A percentile compares a stretch with the other conserved stretches of the same genome.
These are phyloP conservation scores for Odobenus rosmarus DNA, from an alignment of 2,113 vertebrate species.

Conservation along the genomic window DNA sequence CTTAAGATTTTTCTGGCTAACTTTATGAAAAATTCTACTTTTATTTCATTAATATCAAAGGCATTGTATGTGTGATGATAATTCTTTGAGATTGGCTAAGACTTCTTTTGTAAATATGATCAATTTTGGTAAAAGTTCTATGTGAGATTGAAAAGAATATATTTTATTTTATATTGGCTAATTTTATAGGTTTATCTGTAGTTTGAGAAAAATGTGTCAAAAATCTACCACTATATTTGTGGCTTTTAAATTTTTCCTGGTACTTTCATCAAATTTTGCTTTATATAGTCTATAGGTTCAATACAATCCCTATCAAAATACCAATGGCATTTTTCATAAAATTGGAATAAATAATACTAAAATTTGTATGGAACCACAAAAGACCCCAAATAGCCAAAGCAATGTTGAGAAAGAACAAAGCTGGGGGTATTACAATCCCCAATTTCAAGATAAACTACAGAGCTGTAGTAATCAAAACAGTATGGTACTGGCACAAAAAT, in stretches of 20 bases:
- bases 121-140: not conserved
- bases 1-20: not conserved
- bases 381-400: not conserved
- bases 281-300: not conserved
- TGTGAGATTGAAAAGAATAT: not conserved
- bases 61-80: not conserved
- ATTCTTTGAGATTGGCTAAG: not conserved
- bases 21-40: not conserved
- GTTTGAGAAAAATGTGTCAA: not conserved
- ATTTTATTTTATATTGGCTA: constrained; percentile 1
- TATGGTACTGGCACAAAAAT: not conserved
- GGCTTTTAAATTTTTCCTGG: not conserved
- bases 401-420: not conserved
- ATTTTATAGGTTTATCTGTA: not conserved
- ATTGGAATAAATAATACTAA: not conserved
- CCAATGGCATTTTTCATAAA: not conserved
- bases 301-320: not conserved
- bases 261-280: not conserved
- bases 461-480: not conserved
- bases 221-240: not conserved
- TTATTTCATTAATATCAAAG: not conserved
- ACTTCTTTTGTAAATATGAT: not conserved
- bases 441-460: not conserved
- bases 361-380: not conserved
- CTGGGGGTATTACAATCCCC: not conserved